phyloP scores from a whole-genome alignment of 2,797 vertebrate species.

The Gadopsis bispinosus region DNA sequence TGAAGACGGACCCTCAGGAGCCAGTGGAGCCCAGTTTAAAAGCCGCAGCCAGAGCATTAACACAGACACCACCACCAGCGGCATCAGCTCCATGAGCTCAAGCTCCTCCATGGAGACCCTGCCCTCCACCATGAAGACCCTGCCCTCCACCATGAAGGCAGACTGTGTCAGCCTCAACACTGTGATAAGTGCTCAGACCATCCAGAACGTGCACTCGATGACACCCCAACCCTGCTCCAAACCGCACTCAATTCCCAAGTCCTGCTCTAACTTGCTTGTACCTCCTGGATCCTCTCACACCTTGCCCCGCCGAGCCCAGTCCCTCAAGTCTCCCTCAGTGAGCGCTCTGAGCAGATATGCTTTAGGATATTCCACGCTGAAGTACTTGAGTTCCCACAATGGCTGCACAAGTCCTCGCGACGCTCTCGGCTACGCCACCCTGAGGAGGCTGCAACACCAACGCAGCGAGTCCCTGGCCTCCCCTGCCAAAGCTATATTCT shows the following conservation, averaged over 20 bases:
- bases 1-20: constrained; percentile 79
- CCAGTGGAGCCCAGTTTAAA: constrained; percentile 87
- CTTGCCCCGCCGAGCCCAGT: constrained; percentile 91
- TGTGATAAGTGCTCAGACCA: constrained; percentile 89
- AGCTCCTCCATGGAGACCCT: constrained; percentile 92
- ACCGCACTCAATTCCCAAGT: constrained; percentile 87
- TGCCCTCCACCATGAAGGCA: constrained; percentile 76
- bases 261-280: constrained; percentile 89
- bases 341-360: constrained; percentile 91
- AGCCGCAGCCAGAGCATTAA: constrained; percentile 94
- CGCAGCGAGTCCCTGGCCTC: constrained; percentile 92
- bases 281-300: constrained; percentile 91
- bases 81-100: constrained; percentile 94
- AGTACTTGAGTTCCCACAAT: constrained; percentile 47
- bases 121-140: constrained; percentile 78
- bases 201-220: constrained; percentile 72
- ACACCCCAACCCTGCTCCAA: not conserved
- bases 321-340: constrained; percentile 91
- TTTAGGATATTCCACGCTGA: constrained; percentile 90
- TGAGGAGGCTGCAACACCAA: constrained; percentile 92
- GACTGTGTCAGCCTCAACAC: constrained; percentile 93
- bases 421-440: constrained; percentile 91
- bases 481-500: constrained; percentile 92
- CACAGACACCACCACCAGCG: constrained; percentile 90
- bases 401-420: constrained; percentile 89